Conservation (phyloP, 2,888 invertebrate species). For the Eupithecia subumbrata region DNA sequence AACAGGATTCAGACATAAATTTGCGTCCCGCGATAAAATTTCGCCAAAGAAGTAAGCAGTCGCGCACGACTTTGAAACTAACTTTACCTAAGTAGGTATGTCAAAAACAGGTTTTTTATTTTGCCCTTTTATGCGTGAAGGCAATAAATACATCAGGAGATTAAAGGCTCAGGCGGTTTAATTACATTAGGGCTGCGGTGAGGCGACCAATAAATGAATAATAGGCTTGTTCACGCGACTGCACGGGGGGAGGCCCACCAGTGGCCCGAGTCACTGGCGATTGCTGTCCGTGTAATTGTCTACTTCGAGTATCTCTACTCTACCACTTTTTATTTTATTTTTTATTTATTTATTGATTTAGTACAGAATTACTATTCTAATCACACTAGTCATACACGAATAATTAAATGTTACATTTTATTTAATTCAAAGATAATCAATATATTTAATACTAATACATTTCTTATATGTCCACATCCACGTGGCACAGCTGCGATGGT, state of each 20-base stretch:
- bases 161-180: constrained; percentile 25
- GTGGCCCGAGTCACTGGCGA: not conserved
- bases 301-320: not conserved
- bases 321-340: too few species aligned
- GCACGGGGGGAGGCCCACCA: not conserved
- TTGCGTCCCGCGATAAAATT: not conserved
- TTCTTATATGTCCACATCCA: constrained; percentile 65
- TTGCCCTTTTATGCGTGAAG: constrained; percentile 5
- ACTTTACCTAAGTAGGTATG: not conserved
- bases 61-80: not conserved
- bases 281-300: not conserved
- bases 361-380: too few species aligned
- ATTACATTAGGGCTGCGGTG: constrained; percentile 25
- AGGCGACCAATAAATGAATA: constrained; percentile 22
- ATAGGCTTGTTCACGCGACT: constrained; percentile 17
- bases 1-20: not conserved
- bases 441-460: too few species aligned
- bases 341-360: too few species aligned
- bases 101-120: constrained; percentile 15
- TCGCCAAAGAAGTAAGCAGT: not conserved
- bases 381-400: too few species aligned
- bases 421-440: too few species aligned
- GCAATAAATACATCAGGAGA: constrained; percentile 23
- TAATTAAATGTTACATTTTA: too few species aligned
- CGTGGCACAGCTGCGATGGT: not conserved